Evolutionary conservation across 2,797 vertebrate genomes (phyloP).

Genomic region (Nyctibius grandis): DNA sequence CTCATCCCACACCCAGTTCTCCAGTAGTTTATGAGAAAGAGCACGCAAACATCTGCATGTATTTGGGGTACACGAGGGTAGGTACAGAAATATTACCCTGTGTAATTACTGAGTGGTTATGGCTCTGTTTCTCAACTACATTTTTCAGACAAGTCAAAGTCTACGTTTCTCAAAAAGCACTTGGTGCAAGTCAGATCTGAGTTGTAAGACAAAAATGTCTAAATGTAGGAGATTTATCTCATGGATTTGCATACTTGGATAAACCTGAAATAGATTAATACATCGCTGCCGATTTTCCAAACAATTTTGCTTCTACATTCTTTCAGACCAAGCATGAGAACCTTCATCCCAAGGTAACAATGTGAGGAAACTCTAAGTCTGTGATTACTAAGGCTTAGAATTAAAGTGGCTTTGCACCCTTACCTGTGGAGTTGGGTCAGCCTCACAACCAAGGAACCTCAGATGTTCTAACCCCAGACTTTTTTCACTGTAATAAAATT

Average conservation of each 20-base stretch:
- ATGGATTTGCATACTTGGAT: neutral
- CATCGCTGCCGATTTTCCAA: rapidly evolving
- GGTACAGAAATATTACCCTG: slow-evolving; percentile 51
- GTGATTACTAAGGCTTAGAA: neutral
- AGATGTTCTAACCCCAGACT: slow-evolving; percentile 15
- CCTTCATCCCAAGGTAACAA: neutral
- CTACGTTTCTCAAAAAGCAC: neutral
- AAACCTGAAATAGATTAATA: neutral
- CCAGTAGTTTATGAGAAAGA: slow-evolving; percentile 57
- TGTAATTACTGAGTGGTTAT: slow-evolving; percentile 30
- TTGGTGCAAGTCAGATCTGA: neutral
- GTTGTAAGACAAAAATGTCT: neutral
- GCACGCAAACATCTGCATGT: slow-evolving; percentile 60
- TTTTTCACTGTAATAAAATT: slow-evolving; percentile 36
- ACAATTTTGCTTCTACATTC: neutral
- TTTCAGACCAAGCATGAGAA: neutral
- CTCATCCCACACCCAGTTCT: slow-evolving; percentile 55
- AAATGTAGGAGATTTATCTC: neutral
- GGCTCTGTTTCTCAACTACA: slow-evolving; percentile 30
- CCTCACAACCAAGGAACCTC: slow-evolving; percentile 10
- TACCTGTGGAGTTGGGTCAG: neutral
- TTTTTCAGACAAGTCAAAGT: slow-evolving; percentile 33
- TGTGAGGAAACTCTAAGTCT: neutral
- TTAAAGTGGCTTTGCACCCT: neutral
- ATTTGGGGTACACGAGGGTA: slow-evolving; percentile 36